Conservation (phyloP, 2,113 vertebrate species). For the Istiophorus platypterus region DNA sequence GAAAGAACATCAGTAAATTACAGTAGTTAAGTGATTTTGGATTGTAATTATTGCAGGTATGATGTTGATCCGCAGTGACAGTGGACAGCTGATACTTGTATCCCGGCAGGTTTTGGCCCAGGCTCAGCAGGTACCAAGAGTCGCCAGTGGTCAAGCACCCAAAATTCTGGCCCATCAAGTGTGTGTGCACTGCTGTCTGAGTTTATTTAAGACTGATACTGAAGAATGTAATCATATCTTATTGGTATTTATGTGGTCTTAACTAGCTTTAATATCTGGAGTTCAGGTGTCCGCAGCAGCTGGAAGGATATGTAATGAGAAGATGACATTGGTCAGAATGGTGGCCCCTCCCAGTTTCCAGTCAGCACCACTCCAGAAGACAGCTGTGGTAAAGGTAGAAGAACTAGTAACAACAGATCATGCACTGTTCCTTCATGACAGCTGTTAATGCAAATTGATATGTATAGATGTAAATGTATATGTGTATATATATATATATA, state of each 20-base stretch:
- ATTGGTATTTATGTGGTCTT: background rate
- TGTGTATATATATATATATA: too few relatives aligned
- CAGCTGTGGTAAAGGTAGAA: conserved; percentile 84
- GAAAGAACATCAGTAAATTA: background rate
- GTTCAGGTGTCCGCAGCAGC: conserved; percentile 83
- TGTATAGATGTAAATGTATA: too few relatives aligned
- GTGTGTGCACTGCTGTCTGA: background rate
- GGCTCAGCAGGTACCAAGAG: conserved; percentile 81
- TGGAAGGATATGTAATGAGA: conserved; percentile 80
- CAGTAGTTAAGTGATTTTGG: background rate
- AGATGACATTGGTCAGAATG: conserved; percentile 82
- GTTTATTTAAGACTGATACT: background rate
- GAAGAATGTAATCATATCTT: background rate
- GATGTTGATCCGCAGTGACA: conserved; percentile 93
- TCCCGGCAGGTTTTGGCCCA: conserved; percentile 91
- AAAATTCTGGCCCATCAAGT: conserved; percentile 87
- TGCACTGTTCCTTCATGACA: too few relatives aligned
- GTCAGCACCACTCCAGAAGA: conserved; percentile 77
- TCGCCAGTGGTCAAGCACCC: conserved; percentile 69
- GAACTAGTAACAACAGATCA: too few relatives aligned
- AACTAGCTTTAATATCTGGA: conserved; percentile 1
- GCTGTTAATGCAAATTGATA: too few relatives aligned
- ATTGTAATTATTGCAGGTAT: conserved; percentile 82
- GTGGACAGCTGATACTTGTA: conserved; percentile 94
- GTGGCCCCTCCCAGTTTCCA: conserved; percentile 75